Evolutionary conservation across 2,888 invertebrate genomes (phyloP).

Genomic region (Amiota communis): DNA sequence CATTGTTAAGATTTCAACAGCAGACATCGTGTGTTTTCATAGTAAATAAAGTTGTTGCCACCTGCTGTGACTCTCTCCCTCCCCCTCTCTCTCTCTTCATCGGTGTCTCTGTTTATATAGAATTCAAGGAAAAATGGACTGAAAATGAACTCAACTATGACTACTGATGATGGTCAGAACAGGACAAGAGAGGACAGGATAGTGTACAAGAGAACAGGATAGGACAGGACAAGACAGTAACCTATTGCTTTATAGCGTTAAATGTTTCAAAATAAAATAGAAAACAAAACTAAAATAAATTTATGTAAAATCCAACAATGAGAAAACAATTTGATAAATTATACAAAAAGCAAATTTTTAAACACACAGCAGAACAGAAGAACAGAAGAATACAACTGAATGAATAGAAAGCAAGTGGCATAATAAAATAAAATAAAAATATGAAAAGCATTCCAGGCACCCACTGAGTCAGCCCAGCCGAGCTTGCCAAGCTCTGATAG

Average conservation of each 20-base stretch:
- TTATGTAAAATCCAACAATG: background rate
- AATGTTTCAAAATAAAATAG: background rate
- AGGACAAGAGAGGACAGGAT: too few relatives aligned
- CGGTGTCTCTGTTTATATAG: too few relatives aligned
- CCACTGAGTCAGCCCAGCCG: too few relatives aligned
- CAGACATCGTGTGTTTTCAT: too few relatives aligned
- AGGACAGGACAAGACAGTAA: too few relatives aligned
- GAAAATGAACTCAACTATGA: too few relatives aligned
- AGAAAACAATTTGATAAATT: conserved; percentile 17
- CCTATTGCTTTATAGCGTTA: too few relatives aligned
- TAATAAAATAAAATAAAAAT: conserved; percentile 11
- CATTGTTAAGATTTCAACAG: too few relatives aligned
- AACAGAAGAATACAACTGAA: background rate
- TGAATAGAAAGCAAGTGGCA: conserved; percentile 4
- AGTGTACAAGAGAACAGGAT: too few relatives aligned
- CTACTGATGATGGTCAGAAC: too few relatives aligned
- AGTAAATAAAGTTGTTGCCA: background rate
- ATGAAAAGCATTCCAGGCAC: background rate
- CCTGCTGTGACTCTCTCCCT: background rate
- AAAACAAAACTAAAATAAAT: background rate
- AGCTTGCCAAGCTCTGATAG: background rate
- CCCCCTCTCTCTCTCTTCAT: too few relatives aligned
- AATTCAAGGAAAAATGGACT: too few relatives aligned
- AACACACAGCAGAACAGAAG: background rate
- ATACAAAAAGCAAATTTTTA: conserved; percentile 8